Evolutionary conservation across 2,888 invertebrate species (phyloP).

Genomic region (Liopterus haemorrhoidalis): DNA sequence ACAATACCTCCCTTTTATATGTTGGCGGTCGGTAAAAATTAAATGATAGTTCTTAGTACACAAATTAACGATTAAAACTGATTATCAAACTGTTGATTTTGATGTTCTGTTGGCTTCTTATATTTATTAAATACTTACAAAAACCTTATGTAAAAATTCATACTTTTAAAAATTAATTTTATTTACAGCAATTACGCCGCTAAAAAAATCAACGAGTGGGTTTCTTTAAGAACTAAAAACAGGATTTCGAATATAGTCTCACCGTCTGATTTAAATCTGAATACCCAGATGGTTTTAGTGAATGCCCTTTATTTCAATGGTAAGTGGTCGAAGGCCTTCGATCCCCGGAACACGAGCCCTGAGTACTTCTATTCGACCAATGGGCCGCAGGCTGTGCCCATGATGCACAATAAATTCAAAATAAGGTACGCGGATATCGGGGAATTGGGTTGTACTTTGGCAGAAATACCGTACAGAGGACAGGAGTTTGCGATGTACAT

Average conservation of each 20-base stretch:
- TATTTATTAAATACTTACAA: too few relatives aligned
- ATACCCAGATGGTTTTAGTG: conserved; percentile 38
- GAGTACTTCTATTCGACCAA: conserved; percentile 34
- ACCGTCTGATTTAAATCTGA: conserved; percentile 28
- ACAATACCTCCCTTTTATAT: too few relatives aligned
- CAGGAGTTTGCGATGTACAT: conserved; percentile 34
- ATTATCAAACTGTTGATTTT: too few relatives aligned
- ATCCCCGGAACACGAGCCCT: conserved; percentile 30
- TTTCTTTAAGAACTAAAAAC: conserved; percentile 39
- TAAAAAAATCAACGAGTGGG: conserved; percentile 40
- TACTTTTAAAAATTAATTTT: conserved; percentile 38
- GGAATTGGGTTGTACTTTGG: conserved; percentile 14
- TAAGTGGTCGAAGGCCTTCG: conserved; percentile 32
- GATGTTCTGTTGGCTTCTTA: too few relatives aligned
- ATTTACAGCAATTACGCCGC: conserved; percentile 30
- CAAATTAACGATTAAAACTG: too few relatives aligned
- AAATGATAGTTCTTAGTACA: too few relatives aligned
- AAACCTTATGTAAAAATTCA: too few relatives aligned
- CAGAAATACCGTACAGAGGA: conserved; percentile 29
- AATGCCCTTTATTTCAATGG: conserved; percentile 42
- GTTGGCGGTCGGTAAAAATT: too few relatives aligned
- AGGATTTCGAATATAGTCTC: conserved; percentile 38
- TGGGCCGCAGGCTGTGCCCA: conserved; percentile 33
- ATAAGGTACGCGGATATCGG: conserved; percentile 16
- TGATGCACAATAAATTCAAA: conserved; percentile 32